phyloP scores from a whole-genome alignment of 2,888 invertebrate species.

The Clanis bilineata region DNA sequence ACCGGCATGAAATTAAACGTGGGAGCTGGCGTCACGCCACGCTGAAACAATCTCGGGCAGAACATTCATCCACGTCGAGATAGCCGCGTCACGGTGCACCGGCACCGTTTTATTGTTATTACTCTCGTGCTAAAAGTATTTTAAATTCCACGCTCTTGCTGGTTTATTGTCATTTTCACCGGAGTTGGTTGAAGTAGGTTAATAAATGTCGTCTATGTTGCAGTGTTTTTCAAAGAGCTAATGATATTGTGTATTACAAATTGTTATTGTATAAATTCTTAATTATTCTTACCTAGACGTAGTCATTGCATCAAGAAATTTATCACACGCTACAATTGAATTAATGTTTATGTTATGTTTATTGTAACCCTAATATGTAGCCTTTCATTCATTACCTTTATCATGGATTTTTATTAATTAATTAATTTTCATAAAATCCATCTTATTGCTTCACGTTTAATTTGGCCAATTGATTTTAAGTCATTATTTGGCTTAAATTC shows the following conservation, averaged over 20 bases:
- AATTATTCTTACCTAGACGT: no score
- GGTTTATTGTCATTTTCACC: background rate
- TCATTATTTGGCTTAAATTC: no score
- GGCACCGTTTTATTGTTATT: slow-evolving; percentile 33
- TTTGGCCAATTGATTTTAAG: no score
- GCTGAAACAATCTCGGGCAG: slow-evolving; percentile 32
- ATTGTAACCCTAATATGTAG: no score
- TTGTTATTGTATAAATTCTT: no score
- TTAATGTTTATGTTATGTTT: no score
- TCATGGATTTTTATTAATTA: no score
- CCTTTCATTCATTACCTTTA: no score
- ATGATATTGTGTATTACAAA: background rate
- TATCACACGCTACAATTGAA: no score
- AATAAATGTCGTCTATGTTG: background rate
- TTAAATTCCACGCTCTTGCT: slow-evolving; percentile 5
- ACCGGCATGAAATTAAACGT: slow-evolving; percentile 16
- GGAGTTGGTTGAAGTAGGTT: background rate
- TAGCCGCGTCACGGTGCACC: slow-evolving; percentile 35
- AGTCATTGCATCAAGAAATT: no score
- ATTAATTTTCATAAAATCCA: no score
- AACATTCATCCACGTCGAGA: slow-evolving; percentile 57
- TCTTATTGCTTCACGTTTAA: no score
- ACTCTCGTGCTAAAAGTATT: slow-evolving; percentile 10
- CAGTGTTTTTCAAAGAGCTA: background rate
- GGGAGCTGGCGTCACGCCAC: background rate